These are phyloP conservation scores for Scaptomyza graminum DNA, from an alignment of 1,140 invertebrate species.

Conservation along the genomic window DNA sequence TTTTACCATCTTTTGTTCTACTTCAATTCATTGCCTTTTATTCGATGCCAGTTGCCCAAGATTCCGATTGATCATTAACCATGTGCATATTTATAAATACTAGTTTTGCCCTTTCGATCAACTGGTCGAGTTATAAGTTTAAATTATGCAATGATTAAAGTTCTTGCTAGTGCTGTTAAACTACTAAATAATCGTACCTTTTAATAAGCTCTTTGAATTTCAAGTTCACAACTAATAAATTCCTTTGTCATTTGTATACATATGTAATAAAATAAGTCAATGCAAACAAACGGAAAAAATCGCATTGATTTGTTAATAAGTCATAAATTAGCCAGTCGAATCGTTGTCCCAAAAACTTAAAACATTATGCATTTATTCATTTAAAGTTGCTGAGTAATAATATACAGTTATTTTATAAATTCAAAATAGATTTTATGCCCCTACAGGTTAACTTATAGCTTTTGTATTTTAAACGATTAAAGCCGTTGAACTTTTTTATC, in stretches of 20 bases:
- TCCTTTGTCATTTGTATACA: background rate
- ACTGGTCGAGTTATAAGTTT: background rate
- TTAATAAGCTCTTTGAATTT: background rate
- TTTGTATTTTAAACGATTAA: background rate
- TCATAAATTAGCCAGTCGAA: background rate
- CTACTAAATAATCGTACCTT: background rate
- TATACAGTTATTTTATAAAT: slow-evolving; percentile 15
- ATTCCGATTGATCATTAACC: slow-evolving; percentile 18
- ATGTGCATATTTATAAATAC: slow-evolving; percentile 2
- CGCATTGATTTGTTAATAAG: slow-evolving; percentile 3
- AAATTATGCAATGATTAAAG: slow-evolving; percentile 13
- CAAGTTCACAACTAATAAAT: slow-evolving; percentile 18
- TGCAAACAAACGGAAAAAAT: background rate
- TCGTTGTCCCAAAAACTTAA: background rate
- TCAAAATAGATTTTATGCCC: background rate
- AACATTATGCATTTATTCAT: background rate
- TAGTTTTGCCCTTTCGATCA: background rate
- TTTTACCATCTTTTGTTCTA: slow-evolving; percentile 39
- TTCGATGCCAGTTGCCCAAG: slow-evolving; percentile 7
- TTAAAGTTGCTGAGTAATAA: background rate
- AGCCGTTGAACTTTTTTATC: slow-evolving; percentile 5
- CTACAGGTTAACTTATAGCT: background rate
- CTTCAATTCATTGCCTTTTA: slow-evolving; percentile 10
- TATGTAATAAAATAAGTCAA: background rate
- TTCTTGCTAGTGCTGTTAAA: background rate